Conservation (phyloP, 1,140 invertebrate species). For the Procambarus clarkii region DNA sequence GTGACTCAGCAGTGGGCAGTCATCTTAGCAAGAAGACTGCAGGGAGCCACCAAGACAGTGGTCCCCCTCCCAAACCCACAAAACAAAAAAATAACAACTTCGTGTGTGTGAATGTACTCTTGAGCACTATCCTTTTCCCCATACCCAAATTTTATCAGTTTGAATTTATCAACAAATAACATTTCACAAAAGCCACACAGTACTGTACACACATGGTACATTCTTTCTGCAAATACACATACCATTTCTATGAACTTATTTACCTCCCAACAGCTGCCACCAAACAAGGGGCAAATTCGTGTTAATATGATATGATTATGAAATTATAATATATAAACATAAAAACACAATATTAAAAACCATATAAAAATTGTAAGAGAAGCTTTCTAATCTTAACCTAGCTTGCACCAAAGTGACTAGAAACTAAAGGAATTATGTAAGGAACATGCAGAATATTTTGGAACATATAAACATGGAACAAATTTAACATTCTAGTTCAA, state of each 20-base stretch:
- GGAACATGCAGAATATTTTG: background rate
- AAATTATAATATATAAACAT: background rate
- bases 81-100: too few species aligned
- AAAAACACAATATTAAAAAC: background rate
- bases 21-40: too few species aligned
- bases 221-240: too few species aligned
- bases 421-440: background rate
- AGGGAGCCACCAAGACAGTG: too few species aligned
- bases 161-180: too few species aligned
- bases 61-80: too few species aligned
- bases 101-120: too few species aligned
- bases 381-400: background rate
- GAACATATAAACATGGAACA: background rate
- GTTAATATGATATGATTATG: background rate
- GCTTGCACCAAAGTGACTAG: constrained; percentile 5
- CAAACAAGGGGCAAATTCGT: background rate
- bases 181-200: too few species aligned
- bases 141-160: too few species aligned
- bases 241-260: background rate
- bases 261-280: background rate
- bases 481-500: background rate
- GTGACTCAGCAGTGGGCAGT: too few species aligned
- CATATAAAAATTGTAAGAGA: background rate
- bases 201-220: too few species aligned
- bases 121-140: too few species aligned